Conservation (phyloP, 2,888 invertebrate species). For the Acanthopleura granulata region DNA sequence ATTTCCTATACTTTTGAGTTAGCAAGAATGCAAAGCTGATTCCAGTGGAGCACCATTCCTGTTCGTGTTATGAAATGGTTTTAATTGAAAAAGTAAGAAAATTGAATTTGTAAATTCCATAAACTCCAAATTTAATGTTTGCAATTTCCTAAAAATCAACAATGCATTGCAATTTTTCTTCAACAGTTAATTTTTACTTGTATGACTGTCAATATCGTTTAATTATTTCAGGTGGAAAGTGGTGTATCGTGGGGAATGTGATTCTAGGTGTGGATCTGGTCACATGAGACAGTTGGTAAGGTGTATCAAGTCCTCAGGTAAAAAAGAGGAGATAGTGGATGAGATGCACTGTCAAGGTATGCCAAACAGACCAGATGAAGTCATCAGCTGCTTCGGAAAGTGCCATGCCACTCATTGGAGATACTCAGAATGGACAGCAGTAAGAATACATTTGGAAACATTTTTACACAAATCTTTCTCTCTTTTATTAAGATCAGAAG, state of each 20-base stretch:
- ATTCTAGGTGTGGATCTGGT: constrained; percentile 80
- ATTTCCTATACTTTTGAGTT: no score
- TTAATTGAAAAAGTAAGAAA: no score
- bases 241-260: constrained; percentile 76
- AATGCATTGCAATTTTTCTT: no score
- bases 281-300: constrained; percentile 74
- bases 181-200: no score
- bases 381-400: constrained; percentile 75
- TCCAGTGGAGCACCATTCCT: no score
- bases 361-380: constrained; percentile 71
- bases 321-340: constrained; percentile 49
- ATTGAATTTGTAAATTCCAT: no score
- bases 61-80: no score
- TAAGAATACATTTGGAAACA: constrained; percentile 62
- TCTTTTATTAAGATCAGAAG: no score
- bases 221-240: constrained; percentile 73
- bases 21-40: no score
- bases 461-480: no score
- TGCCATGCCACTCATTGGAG: constrained; percentile 79
- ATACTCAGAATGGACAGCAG: constrained; percentile 81
- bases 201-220: background rate
- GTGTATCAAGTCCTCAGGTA: constrained; percentile 72
- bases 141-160: no score
- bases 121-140: no score
- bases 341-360: constrained; percentile 73